Conservation (phyloP, 2,113 vertebrate species). For the Elachura formosa region DNA sequence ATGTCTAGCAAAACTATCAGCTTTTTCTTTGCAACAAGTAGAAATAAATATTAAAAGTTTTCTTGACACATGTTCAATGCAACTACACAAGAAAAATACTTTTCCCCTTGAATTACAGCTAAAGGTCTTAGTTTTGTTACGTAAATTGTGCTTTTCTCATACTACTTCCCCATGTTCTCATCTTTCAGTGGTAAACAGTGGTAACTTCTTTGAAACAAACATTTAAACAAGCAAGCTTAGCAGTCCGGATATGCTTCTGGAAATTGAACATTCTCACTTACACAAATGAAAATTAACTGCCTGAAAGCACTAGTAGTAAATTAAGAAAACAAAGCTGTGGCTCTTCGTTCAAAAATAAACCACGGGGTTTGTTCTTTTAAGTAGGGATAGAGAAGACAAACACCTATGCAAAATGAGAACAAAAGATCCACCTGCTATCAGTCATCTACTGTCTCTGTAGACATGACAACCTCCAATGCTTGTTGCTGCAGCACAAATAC, state of each 20-base stretch:
- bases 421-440: not conserved
- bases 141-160: not conserved
- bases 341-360: not conserved
- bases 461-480: not conserved
- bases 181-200: not conserved
- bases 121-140: not conserved
- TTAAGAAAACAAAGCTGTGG: not conserved
- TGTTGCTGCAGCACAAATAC: not conserved
- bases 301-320: not conserved
- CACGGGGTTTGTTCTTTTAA: not conserved
- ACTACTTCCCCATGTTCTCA: not conserved
- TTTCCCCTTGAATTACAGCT: not conserved
- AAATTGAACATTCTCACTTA: not conserved
- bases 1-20: not conserved
- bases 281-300: not conserved
- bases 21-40: not conserved
- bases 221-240: not conserved
- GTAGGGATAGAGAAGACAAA: not conserved
- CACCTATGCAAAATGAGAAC: not conserved
- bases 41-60: not conserved
- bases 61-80: not conserved
- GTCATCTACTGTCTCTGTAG: not conserved
- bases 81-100: not conserved
- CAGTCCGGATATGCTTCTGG: not conserved
- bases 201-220: not conserved